Base-by-base conservation (phyloP, 2,797 vertebrate genomes). In the Hoplostethus atlanticus region DNA sequence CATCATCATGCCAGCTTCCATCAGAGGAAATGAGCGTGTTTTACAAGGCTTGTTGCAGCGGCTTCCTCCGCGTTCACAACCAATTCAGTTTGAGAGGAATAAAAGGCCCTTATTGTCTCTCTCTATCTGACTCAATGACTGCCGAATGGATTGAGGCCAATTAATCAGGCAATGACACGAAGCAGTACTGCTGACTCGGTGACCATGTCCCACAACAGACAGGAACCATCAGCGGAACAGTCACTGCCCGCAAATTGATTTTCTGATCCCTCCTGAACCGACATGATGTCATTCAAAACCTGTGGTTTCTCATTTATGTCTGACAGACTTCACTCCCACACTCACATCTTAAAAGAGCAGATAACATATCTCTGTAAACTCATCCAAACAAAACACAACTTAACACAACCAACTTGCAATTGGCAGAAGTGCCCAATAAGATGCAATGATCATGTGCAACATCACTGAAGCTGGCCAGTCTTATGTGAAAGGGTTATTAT, bases 81-180 rank as follows among this genome's bases (percentile, higher is more conserved):
- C 62, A 54, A 73, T 87, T 87, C 58, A 63, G 59, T 68, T 71
- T 1, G 1, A 80, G 80, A 78, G 62, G 76, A 90, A 86, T 84
- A 85, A 91, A 89, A 89, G 68, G 64, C 77, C 71, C 67, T 87
- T 81, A 89, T 90, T 91, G 88, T 92, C 87, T 91, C 66, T 82
- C 79, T 84, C 86, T 86, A 88, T 92, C 87, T 74, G 85, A 88
- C 81, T 90, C 87, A 83, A 77, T 85, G 86, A 88, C 83, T 80
- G 62, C 76, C 67, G 84, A 84, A 87, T 83, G 72, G 84, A 90
- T 88, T 80, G 83, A 87, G 87, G 78, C 84, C 89, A 92, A 91
- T 91, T 91, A 92, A 90, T 89, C 83, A 86, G 89, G 69, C 71
- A 56, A 68, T 82, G 85, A 90, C 88, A 86, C 80, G 84, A 85